A percentile compares a stretch with the other conserved stretches of the same genome.
phyloP scores from a whole-genome alignment of 2,113 vertebrate species.

The Serinus canaria region DNA sequence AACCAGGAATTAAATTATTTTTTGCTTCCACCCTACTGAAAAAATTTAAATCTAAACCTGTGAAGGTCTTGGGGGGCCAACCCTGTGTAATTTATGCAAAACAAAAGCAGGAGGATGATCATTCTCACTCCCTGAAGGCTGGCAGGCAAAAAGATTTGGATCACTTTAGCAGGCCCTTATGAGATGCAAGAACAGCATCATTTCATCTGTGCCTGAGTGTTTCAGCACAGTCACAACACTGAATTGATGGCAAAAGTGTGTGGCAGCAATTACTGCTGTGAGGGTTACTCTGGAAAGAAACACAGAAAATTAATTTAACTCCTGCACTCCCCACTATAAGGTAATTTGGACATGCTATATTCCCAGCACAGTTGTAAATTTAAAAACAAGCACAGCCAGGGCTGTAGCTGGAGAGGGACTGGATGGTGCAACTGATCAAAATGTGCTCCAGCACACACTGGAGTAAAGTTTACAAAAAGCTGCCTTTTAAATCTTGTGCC shows the following conservation, averaged over 20 bases:
- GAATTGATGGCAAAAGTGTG: conserved; percentile 11
- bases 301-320: conserved; percentile 24
- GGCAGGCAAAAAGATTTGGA: not conserved
- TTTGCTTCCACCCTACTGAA: not conserved
- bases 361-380: conserved; percentile 14
- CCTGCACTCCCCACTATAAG: not conserved
- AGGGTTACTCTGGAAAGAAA: conserved; percentile 6
- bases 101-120: not conserved
- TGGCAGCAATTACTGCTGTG: not conserved
- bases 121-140: not conserved
- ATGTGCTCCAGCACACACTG: not conserved
- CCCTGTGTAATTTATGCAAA: not conserved
- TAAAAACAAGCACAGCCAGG: not conserved
- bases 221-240: not conserved
- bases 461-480: not conserved
- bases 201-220: not conserved
- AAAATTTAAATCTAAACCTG: not conserved
- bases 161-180: not conserved
- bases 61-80: not conserved
- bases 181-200: not conserved
- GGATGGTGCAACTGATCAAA: not conserved
- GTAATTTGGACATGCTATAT: conserved; percentile 21
- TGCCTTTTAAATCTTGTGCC: conserved; percentile 23
- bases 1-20: not conserved
- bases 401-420: not conserved